Percentiles rank a stretch among this genome's conserved stretches.
These are phyloP conservation scores for Drosophila engyochracea DNA, from an alignment of 2,888 invertebrate genomes.

Conservation along the genomic window DNA sequence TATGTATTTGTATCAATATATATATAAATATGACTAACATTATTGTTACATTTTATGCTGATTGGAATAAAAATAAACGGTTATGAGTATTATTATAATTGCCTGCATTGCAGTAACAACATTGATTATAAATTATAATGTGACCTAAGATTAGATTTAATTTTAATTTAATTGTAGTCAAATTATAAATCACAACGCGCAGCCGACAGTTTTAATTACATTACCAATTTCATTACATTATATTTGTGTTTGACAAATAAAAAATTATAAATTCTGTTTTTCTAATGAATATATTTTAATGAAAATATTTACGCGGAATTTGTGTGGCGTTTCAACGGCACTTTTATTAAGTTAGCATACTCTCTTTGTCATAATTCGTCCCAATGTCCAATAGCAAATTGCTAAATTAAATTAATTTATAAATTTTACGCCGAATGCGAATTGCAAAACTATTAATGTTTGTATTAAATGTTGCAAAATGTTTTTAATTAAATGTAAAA, in stretches of 20 bases:
- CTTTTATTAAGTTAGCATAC: constrained; percentile 28
- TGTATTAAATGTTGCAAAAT: constrained; percentile 15
- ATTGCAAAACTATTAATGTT: constrained; percentile 14
- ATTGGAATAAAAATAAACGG: constrained; percentile 29
- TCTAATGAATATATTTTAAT: constrained; percentile 8
- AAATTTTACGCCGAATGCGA: constrained; percentile 23
- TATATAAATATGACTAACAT: constrained; percentile 26
- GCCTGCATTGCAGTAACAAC: constrained; percentile 42
- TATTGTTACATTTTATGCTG: constrained; percentile 44
- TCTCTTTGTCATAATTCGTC: not conserved
- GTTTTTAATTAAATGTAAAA: constrained; percentile 13
- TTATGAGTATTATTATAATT: constrained; percentile 31
- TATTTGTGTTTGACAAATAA: constrained; percentile 26
- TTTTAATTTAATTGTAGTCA: constrained; percentile 49
- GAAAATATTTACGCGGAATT: constrained; percentile 19
- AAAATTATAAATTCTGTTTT: constrained; percentile 10
- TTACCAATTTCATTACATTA: constrained; percentile 33
- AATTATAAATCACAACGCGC: constrained; percentile 51
- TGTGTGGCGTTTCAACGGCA: constrained; percentile 34
- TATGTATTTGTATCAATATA: constrained; percentile 2
- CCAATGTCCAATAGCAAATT: constrained; percentile 14
- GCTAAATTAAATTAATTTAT: constrained; percentile 61
- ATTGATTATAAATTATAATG: constrained; percentile 38
- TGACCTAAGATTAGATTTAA: constrained; percentile 43
- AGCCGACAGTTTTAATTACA: constrained; percentile 50